Evolutionary conservation across 2,113 vertebrate species (phyloP).

Genomic region (Brevimyrus niger): DNA sequence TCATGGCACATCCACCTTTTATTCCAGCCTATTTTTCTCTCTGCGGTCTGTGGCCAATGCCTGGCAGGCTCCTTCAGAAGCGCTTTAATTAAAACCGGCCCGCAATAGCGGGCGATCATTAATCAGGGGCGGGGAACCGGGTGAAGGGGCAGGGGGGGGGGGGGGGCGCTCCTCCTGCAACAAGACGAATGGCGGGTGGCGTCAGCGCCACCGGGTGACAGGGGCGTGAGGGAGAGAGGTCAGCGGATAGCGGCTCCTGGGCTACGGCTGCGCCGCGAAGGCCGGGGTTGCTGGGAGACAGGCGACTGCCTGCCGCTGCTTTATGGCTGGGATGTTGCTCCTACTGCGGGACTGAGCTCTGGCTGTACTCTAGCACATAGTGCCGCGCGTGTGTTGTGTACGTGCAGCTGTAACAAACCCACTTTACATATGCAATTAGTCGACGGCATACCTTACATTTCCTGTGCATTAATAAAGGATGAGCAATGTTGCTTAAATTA

Average conservation of each 20-base stretch:
- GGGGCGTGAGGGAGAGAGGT: slow-evolving; percentile 13
- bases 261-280: slow-evolving; percentile 1
- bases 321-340: no score
- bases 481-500: not conserved
- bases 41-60: not conserved
- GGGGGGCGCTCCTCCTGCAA: not conserved
- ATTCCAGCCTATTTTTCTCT: slow-evolving; percentile 6
- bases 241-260: not conserved
- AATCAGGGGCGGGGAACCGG: slow-evolving; percentile 32
- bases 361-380: no score
- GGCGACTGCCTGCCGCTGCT: no score
- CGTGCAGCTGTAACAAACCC: not conserved
- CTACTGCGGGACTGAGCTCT: no score
- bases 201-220: slow-evolving; percentile 17
- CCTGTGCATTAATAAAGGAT: not conserved
- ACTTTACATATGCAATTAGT: not conserved
- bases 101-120: slow-evolving; percentile 24
- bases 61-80: slow-evolving; percentile 12
- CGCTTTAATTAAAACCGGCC: slow-evolving; percentile 12
- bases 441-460: not conserved
- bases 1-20: not conserved
- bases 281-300: slow-evolving; percentile 6
- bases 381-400: not conserved
- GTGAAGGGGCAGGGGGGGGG: not conserved
- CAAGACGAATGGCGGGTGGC: slow-evolving; percentile 25